Conservation (phyloP, 2,888 invertebrate genomes). For the Thymelicus lineola region DNA sequence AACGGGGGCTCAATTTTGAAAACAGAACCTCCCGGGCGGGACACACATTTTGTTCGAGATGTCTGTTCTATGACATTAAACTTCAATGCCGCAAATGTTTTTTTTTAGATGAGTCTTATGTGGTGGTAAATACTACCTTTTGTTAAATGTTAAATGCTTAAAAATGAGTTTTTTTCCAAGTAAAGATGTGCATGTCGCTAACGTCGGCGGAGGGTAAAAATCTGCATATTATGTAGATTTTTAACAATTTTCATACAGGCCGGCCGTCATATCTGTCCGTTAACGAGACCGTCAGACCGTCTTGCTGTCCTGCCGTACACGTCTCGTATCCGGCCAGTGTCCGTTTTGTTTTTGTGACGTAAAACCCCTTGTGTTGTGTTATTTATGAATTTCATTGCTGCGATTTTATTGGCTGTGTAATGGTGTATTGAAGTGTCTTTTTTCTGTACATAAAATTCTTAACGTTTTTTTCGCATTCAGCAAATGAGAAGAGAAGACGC, state of each 20-base stretch:
- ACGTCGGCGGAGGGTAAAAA: conserved; percentile 49
- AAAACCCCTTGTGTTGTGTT: background rate
- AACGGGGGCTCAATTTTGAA: too few species aligned
- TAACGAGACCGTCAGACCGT: conserved; percentile 9
- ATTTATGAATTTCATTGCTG: background rate
- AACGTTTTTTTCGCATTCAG: too few species aligned
- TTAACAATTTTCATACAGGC: conserved; percentile 56
- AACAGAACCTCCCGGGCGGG: too few species aligned
- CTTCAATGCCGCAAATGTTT: too few species aligned
- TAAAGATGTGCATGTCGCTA: conserved; percentile 13
- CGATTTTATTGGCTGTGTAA: too few species aligned
- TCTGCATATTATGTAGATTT: conserved; percentile 72
- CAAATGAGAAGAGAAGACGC: too few species aligned
- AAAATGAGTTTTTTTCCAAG: background rate
- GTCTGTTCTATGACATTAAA: too few species aligned
- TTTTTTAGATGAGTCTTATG: too few species aligned
- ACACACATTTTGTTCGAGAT: too few species aligned
- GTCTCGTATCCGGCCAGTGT: conserved; percentile 1
- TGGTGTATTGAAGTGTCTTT: too few species aligned
- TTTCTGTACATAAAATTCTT: too few species aligned
- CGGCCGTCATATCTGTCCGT: conserved; percentile 44
- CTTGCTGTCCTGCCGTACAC: background rate
- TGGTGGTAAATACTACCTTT: too few species aligned
- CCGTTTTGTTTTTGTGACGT: conserved; percentile 1
- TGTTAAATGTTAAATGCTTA: conserved; percentile 17